Conservation (phyloP, 2,888 invertebrate genomes). For the Drosophila silvestris region DNA sequence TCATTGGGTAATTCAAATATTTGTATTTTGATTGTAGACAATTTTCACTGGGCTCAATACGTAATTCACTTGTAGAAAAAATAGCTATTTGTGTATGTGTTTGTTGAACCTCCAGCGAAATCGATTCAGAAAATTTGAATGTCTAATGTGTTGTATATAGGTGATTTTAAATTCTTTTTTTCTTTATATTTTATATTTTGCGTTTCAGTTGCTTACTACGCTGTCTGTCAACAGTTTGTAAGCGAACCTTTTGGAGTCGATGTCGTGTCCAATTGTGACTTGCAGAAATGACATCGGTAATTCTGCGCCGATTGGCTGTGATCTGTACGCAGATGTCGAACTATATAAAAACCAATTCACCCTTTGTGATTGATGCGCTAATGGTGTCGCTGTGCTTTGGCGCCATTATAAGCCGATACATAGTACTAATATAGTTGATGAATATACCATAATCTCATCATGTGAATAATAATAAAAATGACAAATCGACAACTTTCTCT, state of each 20-base stretch:
- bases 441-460: slow-evolving; percentile 7
- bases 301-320: slow-evolving; percentile 61
- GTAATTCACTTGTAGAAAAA: background rate
- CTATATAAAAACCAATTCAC: slow-evolving; percentile 78
- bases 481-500: slow-evolving; percentile 27
- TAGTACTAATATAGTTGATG: slow-evolving; percentile 53
- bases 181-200: slow-evolving; percentile 15
- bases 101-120: slow-evolving; percentile 25
- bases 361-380: slow-evolving; percentile 79
- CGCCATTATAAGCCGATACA: slow-evolving; percentile 78
- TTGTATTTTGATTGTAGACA: background rate
- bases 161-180: slow-evolving; percentile 18
- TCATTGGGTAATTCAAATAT: background rate
- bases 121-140: slow-evolving; percentile 36
- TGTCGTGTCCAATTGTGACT: slow-evolving; percentile 25
- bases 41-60: background rate
- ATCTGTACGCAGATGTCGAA: slow-evolving; percentile 71
- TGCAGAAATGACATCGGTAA: slow-evolving; percentile 65
- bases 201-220: slow-evolving; percentile 27
- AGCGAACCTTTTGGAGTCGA: slow-evolving; percentile 40
- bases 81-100: background rate
- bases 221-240: slow-evolving; percentile 45
- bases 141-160: slow-evolving; percentile 38
- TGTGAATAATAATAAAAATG: slow-evolving; percentile 37
- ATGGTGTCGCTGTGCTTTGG: slow-evolving; percentile 81